Evolutionary conservation across 2,797 vertebrate genomes (phyloP).

Genomic region (Catharus ustulatus): DNA sequence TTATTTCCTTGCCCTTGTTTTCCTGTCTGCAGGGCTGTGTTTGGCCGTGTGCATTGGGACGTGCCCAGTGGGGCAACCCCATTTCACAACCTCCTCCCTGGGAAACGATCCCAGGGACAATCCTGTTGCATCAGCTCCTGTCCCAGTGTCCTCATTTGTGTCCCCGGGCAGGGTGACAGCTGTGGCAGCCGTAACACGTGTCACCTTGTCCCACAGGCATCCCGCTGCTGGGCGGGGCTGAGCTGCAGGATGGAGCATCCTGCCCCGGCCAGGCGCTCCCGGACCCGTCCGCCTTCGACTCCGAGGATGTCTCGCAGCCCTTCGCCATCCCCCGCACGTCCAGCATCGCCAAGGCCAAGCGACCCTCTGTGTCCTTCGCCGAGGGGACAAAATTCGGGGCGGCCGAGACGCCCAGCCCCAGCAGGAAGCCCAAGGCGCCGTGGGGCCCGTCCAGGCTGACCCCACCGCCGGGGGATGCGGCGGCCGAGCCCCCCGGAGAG

Average conservation of each 20-base stretch:
- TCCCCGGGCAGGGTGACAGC: neutral
- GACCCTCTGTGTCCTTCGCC: conserved; percentile 95
- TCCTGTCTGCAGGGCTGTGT: neutral
- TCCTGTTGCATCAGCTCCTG: neutral
- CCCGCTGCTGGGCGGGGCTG: conserved; percentile 75
- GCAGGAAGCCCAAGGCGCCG: conserved; percentile 81
- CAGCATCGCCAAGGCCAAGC: conserved; percentile 92
- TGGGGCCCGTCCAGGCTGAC: conserved; percentile 81
- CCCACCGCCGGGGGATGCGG: conserved; percentile 45
- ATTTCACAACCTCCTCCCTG: neutral
- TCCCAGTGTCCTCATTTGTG: fast-evolving
- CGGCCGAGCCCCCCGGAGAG: conserved; percentile 37
- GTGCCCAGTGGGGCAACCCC: neutral
- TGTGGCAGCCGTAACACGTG: neutral
- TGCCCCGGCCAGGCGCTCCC: conserved; percentile 82
- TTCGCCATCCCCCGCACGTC: conserved; percentile 95
- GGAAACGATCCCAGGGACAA: neutral
- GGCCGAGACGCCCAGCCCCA: conserved; percentile 73
- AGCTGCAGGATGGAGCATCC: conserved; percentile 81
- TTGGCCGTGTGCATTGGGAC: neutral
- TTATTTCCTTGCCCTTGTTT: neutral
- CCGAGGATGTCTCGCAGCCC: conserved; percentile 84
- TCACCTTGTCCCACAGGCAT: conserved; percentile 73
- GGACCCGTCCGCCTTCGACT: conserved; percentile 79
- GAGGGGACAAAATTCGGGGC: conserved; percentile 94